A percentile compares a stretch with the other conserved stretches of the same genome.
Conservation (phyloP, 1,140 invertebrate genomes). For the Thaumetopoea pityocampa region DNA sequence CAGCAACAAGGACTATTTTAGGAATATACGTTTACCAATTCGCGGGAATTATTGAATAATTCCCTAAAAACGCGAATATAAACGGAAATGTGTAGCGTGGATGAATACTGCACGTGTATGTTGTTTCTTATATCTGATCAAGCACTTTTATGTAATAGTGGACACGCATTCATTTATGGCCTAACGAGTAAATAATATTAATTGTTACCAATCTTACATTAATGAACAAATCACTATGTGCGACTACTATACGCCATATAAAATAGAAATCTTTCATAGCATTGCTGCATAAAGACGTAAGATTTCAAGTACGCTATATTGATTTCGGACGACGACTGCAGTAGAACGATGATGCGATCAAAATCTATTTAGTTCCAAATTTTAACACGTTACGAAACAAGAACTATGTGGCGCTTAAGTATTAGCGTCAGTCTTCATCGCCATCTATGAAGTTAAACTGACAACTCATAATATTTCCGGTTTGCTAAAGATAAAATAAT, state of each 20-base stretch:
- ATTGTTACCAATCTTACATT: slow-evolving; percentile 77
- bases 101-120: slow-evolving; percentile 54
- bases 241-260: slow-evolving; percentile 76
- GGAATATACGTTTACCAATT: slow-evolving; percentile 16
- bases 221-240: slow-evolving; percentile 76
- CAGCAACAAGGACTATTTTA: slow-evolving; percentile 3
- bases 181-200: slow-evolving; percentile 71
- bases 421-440: too few species aligned
- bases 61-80: slow-evolving; percentile 23
- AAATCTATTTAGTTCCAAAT: slow-evolving; percentile 54
- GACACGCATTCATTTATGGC: slow-evolving; percentile 63
- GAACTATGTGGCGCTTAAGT: slow-evolving; percentile 34
- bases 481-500: too few species aligned
- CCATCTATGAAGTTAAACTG: too few species aligned
- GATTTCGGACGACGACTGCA: slow-evolving; percentile 71
- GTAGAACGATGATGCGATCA: slow-evolving; percentile 43
- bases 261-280: slow-evolving; percentile 73
- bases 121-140: slow-evolving; percentile 45
- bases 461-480: too few species aligned
- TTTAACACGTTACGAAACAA: slow-evolving; percentile 27
- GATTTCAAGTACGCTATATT: slow-evolving; percentile 68
- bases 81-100: slow-evolving; percentile 30
- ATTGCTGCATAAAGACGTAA: slow-evolving; percentile 74
- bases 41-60: slow-evolving; percentile 7
- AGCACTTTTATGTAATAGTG: slow-evolving; percentile 63